These are phyloP conservation scores for Caenorhabditis wallacei DNA, from an alignment of 2,888 invertebrate species.

Conservation along the genomic window DNA sequence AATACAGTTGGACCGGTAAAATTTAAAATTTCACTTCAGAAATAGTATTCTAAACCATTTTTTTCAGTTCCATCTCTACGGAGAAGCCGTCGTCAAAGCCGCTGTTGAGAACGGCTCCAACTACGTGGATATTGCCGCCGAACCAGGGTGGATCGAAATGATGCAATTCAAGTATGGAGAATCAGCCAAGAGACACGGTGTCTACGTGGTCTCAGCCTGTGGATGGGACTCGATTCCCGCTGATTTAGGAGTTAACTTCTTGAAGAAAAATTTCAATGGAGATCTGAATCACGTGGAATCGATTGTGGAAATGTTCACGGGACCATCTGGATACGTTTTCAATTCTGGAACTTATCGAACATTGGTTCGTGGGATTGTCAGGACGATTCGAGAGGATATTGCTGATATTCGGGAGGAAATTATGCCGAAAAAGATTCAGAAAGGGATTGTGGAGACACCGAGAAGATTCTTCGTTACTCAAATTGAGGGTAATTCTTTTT, in stretches of 20 bases:
- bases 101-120: constrained; percentile 90
- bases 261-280: constrained; percentile 89
- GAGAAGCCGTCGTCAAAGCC: constrained; percentile 93
- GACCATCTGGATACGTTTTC: constrained; percentile 85
- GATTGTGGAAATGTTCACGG: constrained; percentile 79
- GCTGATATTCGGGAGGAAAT: constrained; percentile 77
- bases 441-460: constrained; percentile 65
- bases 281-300: constrained; percentile 81
- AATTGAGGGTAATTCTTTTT: constrained; percentile 57
- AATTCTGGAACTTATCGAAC: constrained; percentile 95
- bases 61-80: constrained; percentile 87
- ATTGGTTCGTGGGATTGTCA: constrained; percentile 88
- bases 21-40: constrained; percentile 31
- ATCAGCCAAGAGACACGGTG: constrained; percentile 85
- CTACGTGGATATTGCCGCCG: constrained; percentile 95
- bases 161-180: constrained; percentile 91
- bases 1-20: constrained; percentile 93
- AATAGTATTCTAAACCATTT: background rate
- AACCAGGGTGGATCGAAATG: constrained; percentile 92
- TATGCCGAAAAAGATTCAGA: constrained; percentile 77
- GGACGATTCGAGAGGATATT: constrained; percentile 76
- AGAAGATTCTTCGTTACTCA: constrained; percentile 72
- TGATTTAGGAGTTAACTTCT: constrained; percentile 91
- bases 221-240: constrained; percentile 91
- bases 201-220: constrained; percentile 88